These are phyloP conservation scores for Coronaproctus castanopsis DNA, from an alignment of 2,888 invertebrate genomes.

Conservation along the genomic window DNA sequence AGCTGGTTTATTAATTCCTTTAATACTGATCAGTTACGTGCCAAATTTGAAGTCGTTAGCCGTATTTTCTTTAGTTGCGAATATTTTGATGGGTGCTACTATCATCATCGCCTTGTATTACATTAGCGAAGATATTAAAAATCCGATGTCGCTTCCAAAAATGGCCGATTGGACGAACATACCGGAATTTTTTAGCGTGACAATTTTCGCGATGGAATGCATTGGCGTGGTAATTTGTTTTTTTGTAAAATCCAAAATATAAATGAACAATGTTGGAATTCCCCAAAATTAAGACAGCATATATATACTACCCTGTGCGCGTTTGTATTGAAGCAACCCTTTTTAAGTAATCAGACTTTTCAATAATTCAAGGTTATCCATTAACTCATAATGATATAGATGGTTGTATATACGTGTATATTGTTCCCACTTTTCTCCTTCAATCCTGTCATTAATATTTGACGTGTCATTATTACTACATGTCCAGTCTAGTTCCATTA, in stretches of 20 bases:
- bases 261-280: neutral
- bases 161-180: constrained; percentile 32
- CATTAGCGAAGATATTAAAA: constrained; percentile 27
- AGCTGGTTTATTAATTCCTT: constrained; percentile 42
- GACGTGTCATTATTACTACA: no score
- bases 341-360: no score
- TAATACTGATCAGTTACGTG: constrained; percentile 61
- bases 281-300: neutral
- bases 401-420: no score
- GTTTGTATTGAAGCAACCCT: no score
- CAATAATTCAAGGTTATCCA: no score
- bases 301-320: neutral
- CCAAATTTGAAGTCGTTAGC: constrained; percentile 77
- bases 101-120: constrained; percentile 78
- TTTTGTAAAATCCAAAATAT: neutral
- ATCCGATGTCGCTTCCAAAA: constrained; percentile 19
- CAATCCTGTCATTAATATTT: no score
- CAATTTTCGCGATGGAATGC: constrained; percentile 95
- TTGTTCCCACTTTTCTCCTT: no score
- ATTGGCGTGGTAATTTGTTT: constrained; percentile 39
- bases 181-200: constrained; percentile 84
- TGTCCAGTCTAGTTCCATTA: no score
- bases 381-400: no score
- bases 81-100: constrained; percentile 68
- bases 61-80: constrained; percentile 86